These are phyloP conservation scores for Champsocephalus esox DNA, from an alignment of 2,797 vertebrate species.

Conservation along the genomic window DNA sequence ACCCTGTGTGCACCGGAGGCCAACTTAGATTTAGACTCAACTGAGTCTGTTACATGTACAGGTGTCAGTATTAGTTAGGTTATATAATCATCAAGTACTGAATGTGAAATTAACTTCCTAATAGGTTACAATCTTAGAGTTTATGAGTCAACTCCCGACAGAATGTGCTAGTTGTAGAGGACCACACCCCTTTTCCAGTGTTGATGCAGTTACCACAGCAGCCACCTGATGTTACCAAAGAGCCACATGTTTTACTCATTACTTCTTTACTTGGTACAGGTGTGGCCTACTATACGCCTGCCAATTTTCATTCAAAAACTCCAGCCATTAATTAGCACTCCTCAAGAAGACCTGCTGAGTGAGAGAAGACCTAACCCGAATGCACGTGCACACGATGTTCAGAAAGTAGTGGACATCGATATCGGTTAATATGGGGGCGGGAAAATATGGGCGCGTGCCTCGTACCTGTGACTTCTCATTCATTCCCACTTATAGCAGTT, in stretches of 20 bases:
- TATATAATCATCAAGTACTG: no score
- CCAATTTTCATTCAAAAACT: neutral
- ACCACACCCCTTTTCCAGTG: neutral
- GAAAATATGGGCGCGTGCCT: neutral
- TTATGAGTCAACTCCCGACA: neutral
- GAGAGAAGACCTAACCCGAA: no score
- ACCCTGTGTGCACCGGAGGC: no score
- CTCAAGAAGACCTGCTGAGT: no score
- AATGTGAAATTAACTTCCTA: no score
- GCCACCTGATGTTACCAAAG: neutral
- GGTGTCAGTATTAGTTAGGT: no score
- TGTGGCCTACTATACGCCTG: slow-evolving; percentile 2
- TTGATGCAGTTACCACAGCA: neutral
- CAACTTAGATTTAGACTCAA: no score
- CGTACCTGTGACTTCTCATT: neutral
- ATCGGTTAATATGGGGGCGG: neutral
- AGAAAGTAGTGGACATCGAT: no score
- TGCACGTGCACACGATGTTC: no score
- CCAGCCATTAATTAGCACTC: neutral
- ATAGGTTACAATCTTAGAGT: no score
- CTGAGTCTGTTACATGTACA: no score
- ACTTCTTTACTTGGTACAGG: neutral
- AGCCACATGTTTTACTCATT: neutral
- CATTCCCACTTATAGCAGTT: neutral
- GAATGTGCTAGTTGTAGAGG: neutral